Percentiles rank a stretch among this genome's conserved stretches.
Conservation (phyloP, 2,888 invertebrate species). For the Callinectes sapidus region DNA sequence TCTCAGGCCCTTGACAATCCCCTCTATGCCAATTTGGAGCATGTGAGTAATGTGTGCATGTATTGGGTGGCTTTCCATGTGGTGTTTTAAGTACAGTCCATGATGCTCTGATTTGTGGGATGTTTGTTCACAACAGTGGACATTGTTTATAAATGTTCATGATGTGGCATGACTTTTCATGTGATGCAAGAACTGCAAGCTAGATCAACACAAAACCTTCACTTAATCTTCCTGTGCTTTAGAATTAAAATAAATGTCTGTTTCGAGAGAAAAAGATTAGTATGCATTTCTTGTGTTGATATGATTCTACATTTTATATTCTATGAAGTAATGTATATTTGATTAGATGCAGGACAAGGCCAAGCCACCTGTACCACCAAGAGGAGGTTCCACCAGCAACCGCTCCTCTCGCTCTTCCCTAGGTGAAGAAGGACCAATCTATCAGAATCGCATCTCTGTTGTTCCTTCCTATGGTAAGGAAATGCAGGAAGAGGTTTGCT, state of each 20-base stretch:
- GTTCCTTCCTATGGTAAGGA: conserved; percentile 71
- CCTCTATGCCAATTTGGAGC: conserved; percentile 72
- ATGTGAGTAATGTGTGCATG: conserved; percentile 70
- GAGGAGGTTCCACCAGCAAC: conserved; percentile 61
- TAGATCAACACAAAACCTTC: neutral
- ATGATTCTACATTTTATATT: neutral
- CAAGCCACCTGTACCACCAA: conserved; percentile 72
- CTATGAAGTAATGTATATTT: neutral
- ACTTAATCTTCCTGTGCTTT: neutral
- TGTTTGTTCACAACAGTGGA: neutral
- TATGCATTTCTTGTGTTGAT: neutral
- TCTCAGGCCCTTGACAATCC: conserved; percentile 72
- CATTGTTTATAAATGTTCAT: conserved; percentile 12
- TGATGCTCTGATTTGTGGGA: conserved; percentile 16
- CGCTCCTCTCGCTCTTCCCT: conserved; percentile 59
- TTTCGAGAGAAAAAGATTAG: neutral
- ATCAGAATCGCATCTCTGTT: conserved; percentile 73
- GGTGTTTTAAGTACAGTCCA: neutral
- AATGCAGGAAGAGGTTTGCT: neutral
- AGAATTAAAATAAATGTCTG: neutral
- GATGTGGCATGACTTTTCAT: neutral
- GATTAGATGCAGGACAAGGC: conserved; percentile 61
- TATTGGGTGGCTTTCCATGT: neutral
- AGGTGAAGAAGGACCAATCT: conserved; percentile 72
- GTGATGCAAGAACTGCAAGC: neutral